Percentiles rank a stretch among this genome's conserved stretches.
These are phyloP conservation scores for Hymenochirus boettgeri DNA, from an alignment of 2,113 vertebrate genomes.

Conservation along the genomic window DNA sequence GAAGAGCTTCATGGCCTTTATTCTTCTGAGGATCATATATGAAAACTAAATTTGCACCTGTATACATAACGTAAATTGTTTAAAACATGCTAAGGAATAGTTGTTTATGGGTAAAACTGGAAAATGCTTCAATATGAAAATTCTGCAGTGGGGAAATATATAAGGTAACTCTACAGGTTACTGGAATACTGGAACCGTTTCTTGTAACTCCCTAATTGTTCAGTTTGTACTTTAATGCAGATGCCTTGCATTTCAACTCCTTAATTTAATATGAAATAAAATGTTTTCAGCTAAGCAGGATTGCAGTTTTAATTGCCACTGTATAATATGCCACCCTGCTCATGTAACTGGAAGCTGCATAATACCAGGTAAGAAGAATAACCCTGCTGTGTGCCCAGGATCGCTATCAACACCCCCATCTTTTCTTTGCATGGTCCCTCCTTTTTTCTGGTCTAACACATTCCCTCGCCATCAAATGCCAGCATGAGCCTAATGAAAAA, in stretches of 20 bases:
- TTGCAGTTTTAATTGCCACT: slow-evolving; percentile 2
- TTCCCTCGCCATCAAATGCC: slow-evolving; percentile 39
- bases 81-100: no score
- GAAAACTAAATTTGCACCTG: no score
- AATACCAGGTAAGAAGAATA: background rate
- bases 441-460: background rate
- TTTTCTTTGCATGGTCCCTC: background rate
- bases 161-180: no score
- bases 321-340: background rate
- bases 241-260: background rate
- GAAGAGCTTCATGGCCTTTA: no score
- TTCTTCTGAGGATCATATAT: no score
- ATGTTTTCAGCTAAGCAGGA: slow-evolving; percentile 6
- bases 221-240: no score
- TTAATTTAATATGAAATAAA: background rate
- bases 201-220: no score
- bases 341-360: background rate
- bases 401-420: background rate
- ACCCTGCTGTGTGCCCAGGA: slow-evolving; percentile 6
- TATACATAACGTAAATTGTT: no score
- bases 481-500: slow-evolving; percentile 46
- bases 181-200: no score
- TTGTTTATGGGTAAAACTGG: no score
- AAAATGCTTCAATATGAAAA: no score
- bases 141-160: no score